These are phyloP conservation scores for Microcebus lehilahytsara DNA, from an alignment of 2,113 vertebrate genomes.

Conservation along the genomic window DNA sequence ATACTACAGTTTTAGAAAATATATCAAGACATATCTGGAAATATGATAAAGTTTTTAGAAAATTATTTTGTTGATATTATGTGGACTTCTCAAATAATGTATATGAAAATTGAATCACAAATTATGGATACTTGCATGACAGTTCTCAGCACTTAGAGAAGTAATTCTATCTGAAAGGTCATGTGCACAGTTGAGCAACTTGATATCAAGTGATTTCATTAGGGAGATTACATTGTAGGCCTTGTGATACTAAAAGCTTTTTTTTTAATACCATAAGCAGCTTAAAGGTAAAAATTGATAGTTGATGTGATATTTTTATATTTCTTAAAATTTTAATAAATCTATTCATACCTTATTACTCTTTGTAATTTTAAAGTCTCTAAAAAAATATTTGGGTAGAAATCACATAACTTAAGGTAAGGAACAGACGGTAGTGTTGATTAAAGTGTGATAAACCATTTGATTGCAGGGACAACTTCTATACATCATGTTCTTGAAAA, in stretches of 20 bases:
- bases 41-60: neutral
- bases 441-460: conserved; percentile 37
- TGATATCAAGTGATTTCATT: neutral
- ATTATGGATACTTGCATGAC: conserved; percentile 54
- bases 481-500: neutral
- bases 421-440: neutral
- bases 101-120: conserved; percentile 64
- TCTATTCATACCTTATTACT: neutral
- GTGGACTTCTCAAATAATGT: conserved; percentile 36
- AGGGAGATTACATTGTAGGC: conserved; percentile 39
- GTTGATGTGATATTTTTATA: neutral
- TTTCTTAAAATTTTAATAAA: conserved; percentile 45
- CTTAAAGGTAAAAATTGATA: conserved; percentile 40
- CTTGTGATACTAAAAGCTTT: conserved; percentile 44
- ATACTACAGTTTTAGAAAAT: neutral
- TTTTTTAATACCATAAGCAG: neutral
- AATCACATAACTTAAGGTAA: conserved; percentile 25
- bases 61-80: neutral
- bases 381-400: neutral
- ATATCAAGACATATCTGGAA: neutral
- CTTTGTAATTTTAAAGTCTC: conserved; percentile 27
- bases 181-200: conserved; percentile 63
- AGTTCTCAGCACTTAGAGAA: conserved; percentile 58
- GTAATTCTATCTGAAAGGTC: conserved; percentile 77
- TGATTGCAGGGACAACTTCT: neutral